Conservation (phyloP, 1,140 invertebrate species). For the Watersipora subatra region DNA sequence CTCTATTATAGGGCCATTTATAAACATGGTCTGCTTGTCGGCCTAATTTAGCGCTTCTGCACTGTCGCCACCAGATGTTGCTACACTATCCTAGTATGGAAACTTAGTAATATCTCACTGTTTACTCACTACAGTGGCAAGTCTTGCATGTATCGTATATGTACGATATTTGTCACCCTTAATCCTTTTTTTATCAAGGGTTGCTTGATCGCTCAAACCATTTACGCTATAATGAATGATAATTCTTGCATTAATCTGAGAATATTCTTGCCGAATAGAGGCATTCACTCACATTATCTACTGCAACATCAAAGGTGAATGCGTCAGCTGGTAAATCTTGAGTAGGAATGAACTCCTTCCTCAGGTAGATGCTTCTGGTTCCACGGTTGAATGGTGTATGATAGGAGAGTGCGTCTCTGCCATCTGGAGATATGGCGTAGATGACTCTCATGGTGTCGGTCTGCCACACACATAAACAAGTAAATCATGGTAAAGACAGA, state of each 20-base stretch:
- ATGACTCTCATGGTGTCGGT: background rate
- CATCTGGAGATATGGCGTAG: background rate
- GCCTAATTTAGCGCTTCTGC: too few species aligned
- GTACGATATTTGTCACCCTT: background rate
- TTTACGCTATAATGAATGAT: background rate
- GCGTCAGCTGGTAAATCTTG: background rate
- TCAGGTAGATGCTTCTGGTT: background rate
- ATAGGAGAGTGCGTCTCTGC: background rate
- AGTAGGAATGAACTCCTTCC: background rate
- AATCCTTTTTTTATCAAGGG: background rate
- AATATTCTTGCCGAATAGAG: too few species aligned
- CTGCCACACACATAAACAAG: too few species aligned
- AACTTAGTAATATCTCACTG: background rate
- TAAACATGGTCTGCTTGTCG: too few species aligned
- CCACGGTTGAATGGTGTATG: background rate
- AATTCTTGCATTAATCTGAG: too few species aligned
- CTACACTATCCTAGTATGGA: background rate
- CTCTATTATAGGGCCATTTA: too few species aligned
- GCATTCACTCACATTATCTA: background rate
- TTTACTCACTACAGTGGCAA: background rate
- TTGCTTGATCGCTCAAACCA: background rate
- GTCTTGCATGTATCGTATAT: background rate
- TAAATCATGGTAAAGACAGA: too few species aligned
- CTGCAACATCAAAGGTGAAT: background rate
- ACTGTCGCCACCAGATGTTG: too few species aligned